Conservation (phyloP, 2,797 vertebrate species). For the Bradypus variegatus region DNA sequence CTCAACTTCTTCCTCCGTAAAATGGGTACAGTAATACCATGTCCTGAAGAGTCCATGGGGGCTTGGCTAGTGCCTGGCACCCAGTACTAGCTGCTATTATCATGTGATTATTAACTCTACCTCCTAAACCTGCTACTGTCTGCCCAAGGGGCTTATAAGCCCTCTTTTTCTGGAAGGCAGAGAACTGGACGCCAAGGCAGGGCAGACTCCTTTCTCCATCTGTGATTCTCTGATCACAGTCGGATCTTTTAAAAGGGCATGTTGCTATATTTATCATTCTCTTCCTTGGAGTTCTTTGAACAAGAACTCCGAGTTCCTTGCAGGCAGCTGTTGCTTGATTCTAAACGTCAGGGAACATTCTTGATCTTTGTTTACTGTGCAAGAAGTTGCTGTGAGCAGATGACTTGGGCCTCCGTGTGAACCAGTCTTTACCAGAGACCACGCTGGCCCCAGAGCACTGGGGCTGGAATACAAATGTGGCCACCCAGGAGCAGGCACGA, state of each 20-base stretch:
- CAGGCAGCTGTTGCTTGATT: not conserved
- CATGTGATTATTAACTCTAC: not conserved
- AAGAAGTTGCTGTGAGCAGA: not conserved
- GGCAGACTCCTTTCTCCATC: not conserved
- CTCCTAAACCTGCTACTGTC: not conserved
- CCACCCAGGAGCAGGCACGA: accelerated
- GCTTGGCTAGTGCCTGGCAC: not conserved
- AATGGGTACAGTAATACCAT: not conserved
- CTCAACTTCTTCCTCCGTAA: not conserved
- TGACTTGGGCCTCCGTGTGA: accelerated
- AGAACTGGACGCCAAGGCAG: not conserved
- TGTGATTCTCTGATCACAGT: not conserved
- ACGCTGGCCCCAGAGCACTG: not conserved
- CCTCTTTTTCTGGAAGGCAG: not conserved
- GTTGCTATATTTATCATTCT: conserved; percentile 31
- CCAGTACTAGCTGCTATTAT: not conserved
- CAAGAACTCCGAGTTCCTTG: not conserved
- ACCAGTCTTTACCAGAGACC: not conserved
- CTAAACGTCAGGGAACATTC: not conserved
- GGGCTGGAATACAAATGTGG: not conserved
- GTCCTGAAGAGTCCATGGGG: not conserved
- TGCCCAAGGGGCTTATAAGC: not conserved
- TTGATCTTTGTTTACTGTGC: conserved; percentile 6
- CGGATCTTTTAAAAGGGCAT: not conserved
- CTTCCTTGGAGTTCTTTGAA: not conserved